Conservation (phyloP, 2,888 invertebrate species). For the Orgyia antiqua region DNA sequence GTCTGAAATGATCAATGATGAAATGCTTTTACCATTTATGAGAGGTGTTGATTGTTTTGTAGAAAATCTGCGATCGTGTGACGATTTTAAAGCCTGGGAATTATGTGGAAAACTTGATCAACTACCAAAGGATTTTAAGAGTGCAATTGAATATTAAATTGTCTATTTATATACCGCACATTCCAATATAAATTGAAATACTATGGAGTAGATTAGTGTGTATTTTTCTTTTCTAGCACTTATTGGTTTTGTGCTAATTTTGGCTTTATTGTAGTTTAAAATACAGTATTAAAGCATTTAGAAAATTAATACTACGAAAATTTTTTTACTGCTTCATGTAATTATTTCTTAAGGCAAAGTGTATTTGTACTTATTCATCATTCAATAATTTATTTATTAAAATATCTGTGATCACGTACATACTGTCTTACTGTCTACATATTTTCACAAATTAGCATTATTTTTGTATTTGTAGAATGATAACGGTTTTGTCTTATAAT, state of each 20-base stretch:
- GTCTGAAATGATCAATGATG: conserved; percentile 64
- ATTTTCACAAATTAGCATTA: conserved; percentile 24
- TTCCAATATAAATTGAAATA: conserved; percentile 12
- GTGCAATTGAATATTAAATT: conserved; percentile 68
- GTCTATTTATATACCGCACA: conserved; percentile 19
- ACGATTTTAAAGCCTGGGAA: conserved; percentile 72
- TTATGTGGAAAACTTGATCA: conserved; percentile 61
- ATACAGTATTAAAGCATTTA: conserved; percentile 17
- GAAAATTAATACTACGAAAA: too few relatives aligned
- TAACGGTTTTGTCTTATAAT: conserved; percentile 11
- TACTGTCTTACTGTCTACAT: conserved; percentile 24
- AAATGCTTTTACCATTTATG: conserved; percentile 63
- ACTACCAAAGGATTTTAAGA: conserved; percentile 66
- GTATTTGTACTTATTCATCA: too few relatives aligned
- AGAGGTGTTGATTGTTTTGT: conserved; percentile 66
- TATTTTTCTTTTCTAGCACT: conserved; percentile 31
- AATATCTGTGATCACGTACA: conserved; percentile 33
- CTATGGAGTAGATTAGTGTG: conserved; percentile 17
- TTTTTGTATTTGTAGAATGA: conserved; percentile 32
- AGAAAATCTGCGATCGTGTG: conserved; percentile 59
- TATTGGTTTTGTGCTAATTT: conserved; percentile 25
- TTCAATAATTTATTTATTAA: too few relatives aligned
- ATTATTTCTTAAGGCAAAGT: not conserved
- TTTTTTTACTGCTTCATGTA: conserved; percentile 14
- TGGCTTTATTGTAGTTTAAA: conserved; percentile 16